A percentile compares a stretch with the other conserved stretches of the same genome.
Conservation (phyloP, 2,113 vertebrate species). For the Hoplias malabaricus region DNA sequence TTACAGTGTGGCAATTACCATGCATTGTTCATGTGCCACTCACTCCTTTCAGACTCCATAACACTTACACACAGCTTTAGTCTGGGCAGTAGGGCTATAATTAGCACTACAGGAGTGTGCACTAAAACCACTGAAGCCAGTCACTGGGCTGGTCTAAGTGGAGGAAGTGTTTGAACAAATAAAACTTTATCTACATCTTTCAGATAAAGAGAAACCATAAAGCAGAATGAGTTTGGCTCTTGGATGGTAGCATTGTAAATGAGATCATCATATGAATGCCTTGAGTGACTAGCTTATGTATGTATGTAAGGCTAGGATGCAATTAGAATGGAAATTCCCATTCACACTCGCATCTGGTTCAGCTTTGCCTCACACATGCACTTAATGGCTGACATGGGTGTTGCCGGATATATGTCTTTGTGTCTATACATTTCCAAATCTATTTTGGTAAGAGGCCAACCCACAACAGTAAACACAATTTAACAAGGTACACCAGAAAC, state of each 20-base stretch:
- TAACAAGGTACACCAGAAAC: slow-evolving; percentile 65
- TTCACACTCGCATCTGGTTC: slow-evolving; percentile 71
- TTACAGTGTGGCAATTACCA: slow-evolving; percentile 57
- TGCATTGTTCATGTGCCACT: slow-evolving; percentile 52
- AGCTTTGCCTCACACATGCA: slow-evolving; percentile 70
- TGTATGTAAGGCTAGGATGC: slow-evolving; percentile 62
- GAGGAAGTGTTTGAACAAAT: background rate
- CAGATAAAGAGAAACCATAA: background rate
- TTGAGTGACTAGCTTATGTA: slow-evolving; percentile 41
- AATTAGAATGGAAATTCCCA: slow-evolving; percentile 63
- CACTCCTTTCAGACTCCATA: slow-evolving; percentile 7
- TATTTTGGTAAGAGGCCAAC: slow-evolving; percentile 65
- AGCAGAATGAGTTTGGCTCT: background rate
- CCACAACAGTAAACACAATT: slow-evolving; percentile 70
- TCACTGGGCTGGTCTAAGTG: background rate
- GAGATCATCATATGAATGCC: background rate
- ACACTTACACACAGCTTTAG: background rate
- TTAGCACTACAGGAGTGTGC: background rate
- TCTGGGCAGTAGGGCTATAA: background rate
- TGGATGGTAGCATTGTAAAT: background rate
- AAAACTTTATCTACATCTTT: background rate
- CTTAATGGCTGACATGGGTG: slow-evolving; percentile 70
- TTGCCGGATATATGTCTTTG: slow-evolving; percentile 70
- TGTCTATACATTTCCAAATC: slow-evolving; percentile 64
- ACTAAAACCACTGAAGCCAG: background rate